These are phyloP conservation scores for Dunckerocampus dactyliophorus DNA, from an alignment of 2,113 vertebrate genomes.

Conservation along the genomic window DNA sequence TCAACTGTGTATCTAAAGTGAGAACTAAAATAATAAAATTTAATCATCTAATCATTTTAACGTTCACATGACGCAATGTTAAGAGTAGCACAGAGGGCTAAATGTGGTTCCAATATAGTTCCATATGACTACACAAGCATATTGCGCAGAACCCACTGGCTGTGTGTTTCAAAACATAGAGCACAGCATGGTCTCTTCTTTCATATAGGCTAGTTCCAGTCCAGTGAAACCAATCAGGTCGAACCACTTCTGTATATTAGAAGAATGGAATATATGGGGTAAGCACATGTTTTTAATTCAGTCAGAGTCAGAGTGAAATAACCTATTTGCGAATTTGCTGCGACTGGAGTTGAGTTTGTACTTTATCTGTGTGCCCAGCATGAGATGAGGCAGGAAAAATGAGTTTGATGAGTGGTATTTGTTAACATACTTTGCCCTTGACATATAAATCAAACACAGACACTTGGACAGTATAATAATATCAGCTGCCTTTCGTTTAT, in stretches of 20 bases:
- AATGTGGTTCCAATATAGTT: conserved; percentile 73
- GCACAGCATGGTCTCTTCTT: conserved; percentile 57
- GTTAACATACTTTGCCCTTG: conserved; percentile 63
- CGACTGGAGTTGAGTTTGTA: conserved; percentile 59
- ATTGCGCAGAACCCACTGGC: conserved; percentile 63
- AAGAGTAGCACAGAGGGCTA: conserved; percentile 39
- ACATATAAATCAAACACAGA: conserved; percentile 29
- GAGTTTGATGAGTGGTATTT: conserved; percentile 65
- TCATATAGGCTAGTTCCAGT: conserved; percentile 61
- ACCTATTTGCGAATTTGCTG: conserved; percentile 61
- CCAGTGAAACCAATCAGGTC: conserved; percentile 69
- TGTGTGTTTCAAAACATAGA: conserved; percentile 68
- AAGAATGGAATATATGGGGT: conserved; percentile 72
- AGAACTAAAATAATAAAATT: too few species aligned
- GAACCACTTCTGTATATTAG: conserved; percentile 71
- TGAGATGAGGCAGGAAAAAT: conserved; percentile 49
- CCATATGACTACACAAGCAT: conserved; percentile 52
- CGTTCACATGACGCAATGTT: conserved; percentile 60
- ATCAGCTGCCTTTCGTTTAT: not conserved
- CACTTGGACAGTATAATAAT: conserved; percentile 2
- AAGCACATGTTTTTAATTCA: conserved; percentile 81
- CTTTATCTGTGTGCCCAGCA: conserved; percentile 51
- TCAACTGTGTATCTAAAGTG: conserved; percentile 13
- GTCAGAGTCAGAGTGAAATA: conserved; percentile 48
- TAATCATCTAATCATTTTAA: conserved; percentile 29